These are phyloP conservation scores for Neosalanx taihuensis DNA, from an alignment of 2,797 vertebrate species.

Conservation along the genomic window DNA sequence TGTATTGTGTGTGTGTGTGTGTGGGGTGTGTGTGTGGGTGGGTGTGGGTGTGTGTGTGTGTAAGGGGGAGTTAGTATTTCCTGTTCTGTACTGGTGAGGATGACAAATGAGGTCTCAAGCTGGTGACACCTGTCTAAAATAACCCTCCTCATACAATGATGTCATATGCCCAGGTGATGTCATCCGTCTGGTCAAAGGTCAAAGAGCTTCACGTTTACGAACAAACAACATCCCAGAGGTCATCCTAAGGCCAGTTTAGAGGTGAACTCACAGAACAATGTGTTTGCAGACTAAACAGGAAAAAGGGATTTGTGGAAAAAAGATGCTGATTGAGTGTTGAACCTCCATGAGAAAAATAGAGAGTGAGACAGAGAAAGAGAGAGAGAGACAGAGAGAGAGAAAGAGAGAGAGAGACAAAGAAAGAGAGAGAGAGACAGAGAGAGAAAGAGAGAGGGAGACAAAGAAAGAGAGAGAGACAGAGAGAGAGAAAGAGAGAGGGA, in stretches of 20 bases:
- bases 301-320: constrained; percentile 18
- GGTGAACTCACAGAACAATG: constrained; percentile 22
- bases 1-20: too few relatives aligned
- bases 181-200: constrained; percentile 34
- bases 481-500: too few relatives aligned
- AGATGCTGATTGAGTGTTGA: constrained; percentile 2
- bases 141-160: constrained; percentile 25
- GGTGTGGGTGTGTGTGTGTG: constrained; percentile 12
- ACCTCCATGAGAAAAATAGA: neutral
- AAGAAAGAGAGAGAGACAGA: too few relatives aligned
- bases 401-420: too few relatives aligned
- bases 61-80: constrained; percentile 8
- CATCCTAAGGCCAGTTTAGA: constrained; percentile 28
- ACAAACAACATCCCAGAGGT: constrained; percentile 27
- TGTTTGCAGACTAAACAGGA: constrained; percentile 9
- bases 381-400: too few relatives aligned
- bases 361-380: neutral
- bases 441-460: too few relatives aligned
- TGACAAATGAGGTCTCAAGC: constrained; percentile 19
- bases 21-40: neutral
- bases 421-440: too few relatives aligned
- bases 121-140: constrained; percentile 37
- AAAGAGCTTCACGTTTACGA: constrained; percentile 49
- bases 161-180: constrained; percentile 44
- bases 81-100: constrained; percentile 18